Base-by-base conservation (phyloP, 1,140 invertebrate genomes). In the Potamilus streckersoni region DNA sequence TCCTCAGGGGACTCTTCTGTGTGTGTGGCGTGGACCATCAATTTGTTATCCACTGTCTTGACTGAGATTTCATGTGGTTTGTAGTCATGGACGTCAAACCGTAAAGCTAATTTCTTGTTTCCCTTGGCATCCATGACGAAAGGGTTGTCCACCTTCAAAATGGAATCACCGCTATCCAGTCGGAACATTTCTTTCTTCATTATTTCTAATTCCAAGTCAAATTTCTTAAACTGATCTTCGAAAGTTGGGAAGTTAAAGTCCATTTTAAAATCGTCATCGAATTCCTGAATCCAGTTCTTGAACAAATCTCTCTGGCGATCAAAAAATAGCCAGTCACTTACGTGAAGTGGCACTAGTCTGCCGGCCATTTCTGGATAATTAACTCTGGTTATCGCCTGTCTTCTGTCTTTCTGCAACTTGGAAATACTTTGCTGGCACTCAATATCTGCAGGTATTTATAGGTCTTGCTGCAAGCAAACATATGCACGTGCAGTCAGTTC, bases 51-150 rank as follows among this genome's bases (percentile, higher is more conserved):
- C 38, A 86, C 66, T 0, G 87, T 87, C 72, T 84, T 85, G 11
- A 89, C 84, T 58, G 80, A 73, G 74, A 89, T 88, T 76, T 88
- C 87, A 57, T 88, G 86, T 1, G 88, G 86, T 74, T 86, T 85
- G 72, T 87, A 88, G 38, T 88, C 69, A 57, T 81, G 84, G 38
- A 85, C 85, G 70, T 89, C 87, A 78, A 89, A 89, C 23, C 85
- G 77, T 13, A 89, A 74, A 8, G 83, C 80, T 12, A 88, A 68
- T 69, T 83, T 82, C 74, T 88, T 88, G 63, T 85, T 86, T 27
- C 86, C 86, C 6, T 80, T 73, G 11, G 74, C 64, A 68, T 86
- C 85, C 23, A 80, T 80, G 19, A 86, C 79, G 61, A 86, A 85
- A 12, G 86, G 85, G 17, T 80, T 76, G 14, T 86, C 86, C 4